Percentiles rank a stretch among this genome's conserved stretches.
Conservation (phyloP, 1,140 invertebrate species). For the Aphidius gifuensis region DNA sequence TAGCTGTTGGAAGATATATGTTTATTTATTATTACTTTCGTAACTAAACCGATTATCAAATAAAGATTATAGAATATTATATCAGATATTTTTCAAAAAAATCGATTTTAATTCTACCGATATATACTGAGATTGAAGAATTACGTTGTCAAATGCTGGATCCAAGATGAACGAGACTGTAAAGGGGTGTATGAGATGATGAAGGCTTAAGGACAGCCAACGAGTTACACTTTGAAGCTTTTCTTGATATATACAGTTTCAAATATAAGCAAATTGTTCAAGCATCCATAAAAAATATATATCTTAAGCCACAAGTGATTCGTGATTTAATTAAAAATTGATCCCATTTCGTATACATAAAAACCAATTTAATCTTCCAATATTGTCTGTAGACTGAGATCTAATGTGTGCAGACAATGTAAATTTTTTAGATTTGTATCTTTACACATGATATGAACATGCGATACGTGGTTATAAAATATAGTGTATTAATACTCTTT, state of each 20-base stretch:
- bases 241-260: conserved; percentile 11
- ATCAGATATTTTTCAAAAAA: no score
- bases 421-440: conserved; percentile 5
- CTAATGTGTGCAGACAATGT: conserved; percentile 22
- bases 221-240: no score
- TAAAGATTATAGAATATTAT: no score
- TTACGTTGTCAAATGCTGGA: conserved; percentile 39
- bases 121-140: conserved; percentile 39
- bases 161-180: conserved; percentile 26
- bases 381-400: conserved; percentile 34
- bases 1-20: no score
- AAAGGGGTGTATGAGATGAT: conserved; percentile 9
- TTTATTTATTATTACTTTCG: no score
- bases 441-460: background rate
- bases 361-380: conserved; percentile 36
- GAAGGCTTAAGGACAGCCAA: background rate
- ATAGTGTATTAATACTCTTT: no score
- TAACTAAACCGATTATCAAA: no score
- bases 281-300: conserved; percentile 41
- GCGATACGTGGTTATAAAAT: no score
- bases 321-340: conserved; percentile 47
- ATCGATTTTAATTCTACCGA: background rate
- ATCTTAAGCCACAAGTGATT: conserved; percentile 42
- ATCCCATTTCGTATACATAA: conserved; percentile 37
- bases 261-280: conserved; percentile 31